These are phyloP conservation scores for Tinamus major DNA, from an alignment of 2,797 vertebrate species.

Conservation along the genomic window DNA sequence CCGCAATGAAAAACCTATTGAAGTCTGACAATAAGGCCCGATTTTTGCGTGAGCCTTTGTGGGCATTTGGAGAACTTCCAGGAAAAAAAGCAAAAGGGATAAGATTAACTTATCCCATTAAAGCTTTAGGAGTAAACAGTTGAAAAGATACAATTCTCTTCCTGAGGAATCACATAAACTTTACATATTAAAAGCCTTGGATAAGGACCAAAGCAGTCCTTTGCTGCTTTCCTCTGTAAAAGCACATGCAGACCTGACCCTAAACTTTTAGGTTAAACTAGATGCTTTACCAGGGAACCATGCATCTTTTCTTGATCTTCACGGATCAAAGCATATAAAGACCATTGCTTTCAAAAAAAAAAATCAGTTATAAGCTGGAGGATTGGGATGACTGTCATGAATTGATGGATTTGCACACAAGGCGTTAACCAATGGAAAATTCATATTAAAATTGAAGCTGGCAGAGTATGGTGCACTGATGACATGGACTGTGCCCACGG, in stretches of 20 bases:
- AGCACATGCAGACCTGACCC: not conserved
- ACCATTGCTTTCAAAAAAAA: not conserved
- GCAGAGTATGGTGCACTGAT: not conserved
- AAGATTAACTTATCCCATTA: no score
- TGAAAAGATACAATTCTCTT: not conserved
- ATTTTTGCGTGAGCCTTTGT: not conserved
- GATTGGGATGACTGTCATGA: rapidly evolving
- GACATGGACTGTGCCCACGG: rapidly evolving
- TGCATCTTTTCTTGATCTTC: not conserved
- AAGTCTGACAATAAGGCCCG: not conserved
- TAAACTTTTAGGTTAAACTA: not conserved
- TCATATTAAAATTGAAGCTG: not conserved
- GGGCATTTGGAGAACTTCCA: not conserved
- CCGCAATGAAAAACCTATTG: not conserved
- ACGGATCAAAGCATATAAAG: not conserved
- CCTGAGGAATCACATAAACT: not conserved
- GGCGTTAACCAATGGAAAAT: not conserved
- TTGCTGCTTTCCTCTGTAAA: not conserved
- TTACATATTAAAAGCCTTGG: not conserved
- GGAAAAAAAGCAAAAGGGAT: no score
- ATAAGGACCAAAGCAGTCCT: not conserved
- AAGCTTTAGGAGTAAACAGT: not conserved
- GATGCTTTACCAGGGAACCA: not conserved
- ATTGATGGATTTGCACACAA: not conserved
- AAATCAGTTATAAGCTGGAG: not conserved